Conservation (phyloP, 2,888 invertebrate genomes). For the Alcis repandata region DNA sequence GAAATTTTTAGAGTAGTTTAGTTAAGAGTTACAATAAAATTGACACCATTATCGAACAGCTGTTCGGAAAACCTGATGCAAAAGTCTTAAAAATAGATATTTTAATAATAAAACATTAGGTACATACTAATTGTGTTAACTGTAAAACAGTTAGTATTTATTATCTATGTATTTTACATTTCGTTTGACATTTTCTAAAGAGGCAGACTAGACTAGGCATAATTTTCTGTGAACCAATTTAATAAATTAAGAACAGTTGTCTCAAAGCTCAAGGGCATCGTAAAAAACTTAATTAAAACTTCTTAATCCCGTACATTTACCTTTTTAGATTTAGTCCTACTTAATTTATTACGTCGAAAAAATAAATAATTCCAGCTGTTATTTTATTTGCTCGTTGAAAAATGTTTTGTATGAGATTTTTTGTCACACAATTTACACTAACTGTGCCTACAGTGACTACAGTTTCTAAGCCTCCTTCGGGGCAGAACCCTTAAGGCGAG, state of each 20-base stretch:
- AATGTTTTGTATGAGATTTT: background rate
- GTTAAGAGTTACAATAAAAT: no score
- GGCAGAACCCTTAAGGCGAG: no score
- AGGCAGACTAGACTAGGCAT: constrained; percentile 5
- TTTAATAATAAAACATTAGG: no score
- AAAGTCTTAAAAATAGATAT: no score
- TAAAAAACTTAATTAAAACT: constrained; percentile 21
- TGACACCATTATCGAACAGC: no score
- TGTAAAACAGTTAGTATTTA: no score
- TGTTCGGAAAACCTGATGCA: no score
- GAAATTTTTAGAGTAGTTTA: no score
- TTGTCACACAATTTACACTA: no score
- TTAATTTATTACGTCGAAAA: constrained; percentile 12
- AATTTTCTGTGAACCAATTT: constrained; percentile 22
- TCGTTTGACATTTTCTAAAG: background rate
- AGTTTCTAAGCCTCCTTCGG: no score
- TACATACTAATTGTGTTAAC: no score
- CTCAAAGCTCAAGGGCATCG: constrained; percentile 12
- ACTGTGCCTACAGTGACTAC: no score
- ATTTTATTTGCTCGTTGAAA: background rate
- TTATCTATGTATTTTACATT: background rate
- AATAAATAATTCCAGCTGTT: background rate
- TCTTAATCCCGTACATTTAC: constrained; percentile 13
- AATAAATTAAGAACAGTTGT: constrained; percentile 20
- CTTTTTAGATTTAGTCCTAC: constrained; percentile 3